Evolutionary conservation across 2,797 vertebrate species (phyloP), one percentile per base, ranked within the genome.

Genomic region (Bryconaethiops microstoma): DNA sequence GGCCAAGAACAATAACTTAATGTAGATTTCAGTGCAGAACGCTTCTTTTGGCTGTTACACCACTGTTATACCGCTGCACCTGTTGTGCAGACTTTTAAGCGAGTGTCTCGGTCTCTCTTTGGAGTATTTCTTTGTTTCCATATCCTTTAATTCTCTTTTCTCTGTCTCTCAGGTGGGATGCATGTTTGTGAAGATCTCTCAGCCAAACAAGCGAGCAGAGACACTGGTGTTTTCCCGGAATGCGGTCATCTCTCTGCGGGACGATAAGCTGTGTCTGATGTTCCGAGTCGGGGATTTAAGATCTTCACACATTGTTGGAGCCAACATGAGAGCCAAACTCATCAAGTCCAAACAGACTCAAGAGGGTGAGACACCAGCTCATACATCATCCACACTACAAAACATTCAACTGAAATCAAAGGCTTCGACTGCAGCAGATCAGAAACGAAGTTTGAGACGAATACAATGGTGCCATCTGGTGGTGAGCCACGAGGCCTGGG

Each of bases 181-280:
- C 80, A 99, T 99, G 97, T 99, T 99, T 40, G 97, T 99, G 80
- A 98, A 99, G 94, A 99, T 99, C 93, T 98, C 97, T 0, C 97
- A 99, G 91, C 97, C 97, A 89, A 98, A 98, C 94, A 98, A 98
- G 84, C 94, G 97, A 0, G 97, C 97, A 0, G 97, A 98, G 95
- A 99, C 97, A 0, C 80, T 99, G 87, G 96, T 99, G 81, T 99
- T 99, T 92, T 99, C 97, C 79, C 95, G 96, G n/a, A 94, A 98
- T 19, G 97, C 97, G 0, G 96, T 99, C 86, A 96, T 99, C 76
- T 97, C 97, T 0, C 92, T 96, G 89, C 89, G 97, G 54, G 97
- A 99, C 9, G 97, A 97, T 80, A 96, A 94, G 83, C 94, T 98
- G 14, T 99, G 97, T 82, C 94, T 99, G 86, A 99, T 99, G 97